Percentiles rank a stretch among this genome's conserved stretches.
phyloP scores from a whole-genome alignment of 2,888 invertebrate species.

The Parnassius apollo region DNA sequence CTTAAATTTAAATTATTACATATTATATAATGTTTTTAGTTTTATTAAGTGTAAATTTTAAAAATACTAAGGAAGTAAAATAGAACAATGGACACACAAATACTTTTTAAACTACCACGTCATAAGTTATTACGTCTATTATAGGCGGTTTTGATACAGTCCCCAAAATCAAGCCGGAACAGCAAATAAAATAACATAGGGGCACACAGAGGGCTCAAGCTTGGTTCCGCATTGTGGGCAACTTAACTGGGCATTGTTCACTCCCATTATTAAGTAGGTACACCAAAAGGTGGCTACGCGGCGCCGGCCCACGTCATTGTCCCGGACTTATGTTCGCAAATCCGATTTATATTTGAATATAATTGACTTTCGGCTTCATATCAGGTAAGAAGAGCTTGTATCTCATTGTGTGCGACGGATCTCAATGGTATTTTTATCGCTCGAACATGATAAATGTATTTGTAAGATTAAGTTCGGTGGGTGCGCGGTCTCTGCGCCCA shows the following conservation, averaged over 20 bases:
- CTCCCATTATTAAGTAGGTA: slow-evolving; percentile 23
- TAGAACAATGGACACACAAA: too few species aligned
- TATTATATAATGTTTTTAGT: too few species aligned
- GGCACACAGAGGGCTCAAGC: slow-evolving; percentile 16
- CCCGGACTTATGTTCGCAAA: slow-evolving; percentile 76
- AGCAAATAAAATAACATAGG: slow-evolving; percentile 11
- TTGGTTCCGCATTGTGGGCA: slow-evolving; percentile 18
- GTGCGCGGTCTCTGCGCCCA: slow-evolving; percentile 47
- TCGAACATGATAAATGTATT: slow-evolving; percentile 79
- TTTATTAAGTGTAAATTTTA: too few species aligned
- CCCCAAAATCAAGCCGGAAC: slow-evolving; percentile 1
- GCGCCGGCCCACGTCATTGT: slow-evolving; percentile 73
- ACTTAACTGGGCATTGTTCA: slow-evolving; percentile 23
- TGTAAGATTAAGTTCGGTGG: slow-evolving; percentile 66
- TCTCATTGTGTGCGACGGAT: slow-evolving; percentile 71
- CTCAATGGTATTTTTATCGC: slow-evolving; percentile 78
- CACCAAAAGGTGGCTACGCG: slow-evolving; percentile 41
- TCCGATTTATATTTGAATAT: slow-evolving; percentile 82
- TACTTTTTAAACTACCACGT: too few species aligned
- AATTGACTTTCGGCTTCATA: slow-evolving; percentile 76
- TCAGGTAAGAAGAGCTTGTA: slow-evolving; percentile 70
- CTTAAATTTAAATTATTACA: too few species aligned
- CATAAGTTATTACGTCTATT: slow-evolving; percentile 1
- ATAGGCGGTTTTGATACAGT: slow-evolving; percentile 1
- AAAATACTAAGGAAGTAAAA: too few species aligned